Evolutionary conservation across 2,113 vertebrate genomes (phyloP).

Genomic region (Maccullochella peelii): DNA sequence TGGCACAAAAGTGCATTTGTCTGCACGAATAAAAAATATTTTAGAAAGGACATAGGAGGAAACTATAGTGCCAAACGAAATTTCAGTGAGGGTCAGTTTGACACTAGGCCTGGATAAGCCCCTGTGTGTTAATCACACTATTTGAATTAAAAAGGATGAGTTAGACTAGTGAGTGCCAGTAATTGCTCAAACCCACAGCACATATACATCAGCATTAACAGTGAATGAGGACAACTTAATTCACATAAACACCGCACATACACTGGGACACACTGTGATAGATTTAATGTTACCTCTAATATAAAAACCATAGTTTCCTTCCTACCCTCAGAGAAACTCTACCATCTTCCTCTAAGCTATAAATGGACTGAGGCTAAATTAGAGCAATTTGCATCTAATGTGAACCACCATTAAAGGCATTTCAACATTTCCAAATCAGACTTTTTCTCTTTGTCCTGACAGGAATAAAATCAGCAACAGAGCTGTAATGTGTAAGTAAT

Average conservation of each 20-base stretch:
- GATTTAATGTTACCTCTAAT: constrained; percentile 2
- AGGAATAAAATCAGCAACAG: constrained; percentile 25
- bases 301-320: constrained; percentile 10
- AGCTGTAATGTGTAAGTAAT: constrained; percentile 45
- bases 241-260: background rate
- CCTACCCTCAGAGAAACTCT: constrained; percentile 8
- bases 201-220: background rate
- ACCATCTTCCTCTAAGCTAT: constrained; percentile 1
- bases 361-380: constrained; percentile 52
- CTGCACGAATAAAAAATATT: background rate
- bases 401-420: constrained; percentile 35
- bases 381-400: constrained; percentile 59
- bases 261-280: background rate
- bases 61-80: background rate
- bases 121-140: background rate
- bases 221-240: background rate
- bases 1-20: background rate
- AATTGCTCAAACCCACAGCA: background rate
- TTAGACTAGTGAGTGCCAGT: background rate
- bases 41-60: background rate
- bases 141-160: background rate
- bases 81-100: background rate
- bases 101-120: background rate
- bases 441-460: constrained; percentile 11
- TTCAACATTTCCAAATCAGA: constrained; percentile 36